Evolutionary conservation across 2,888 invertebrate genomes (phyloP).

Genomic region (Hipparchia semele): DNA sequence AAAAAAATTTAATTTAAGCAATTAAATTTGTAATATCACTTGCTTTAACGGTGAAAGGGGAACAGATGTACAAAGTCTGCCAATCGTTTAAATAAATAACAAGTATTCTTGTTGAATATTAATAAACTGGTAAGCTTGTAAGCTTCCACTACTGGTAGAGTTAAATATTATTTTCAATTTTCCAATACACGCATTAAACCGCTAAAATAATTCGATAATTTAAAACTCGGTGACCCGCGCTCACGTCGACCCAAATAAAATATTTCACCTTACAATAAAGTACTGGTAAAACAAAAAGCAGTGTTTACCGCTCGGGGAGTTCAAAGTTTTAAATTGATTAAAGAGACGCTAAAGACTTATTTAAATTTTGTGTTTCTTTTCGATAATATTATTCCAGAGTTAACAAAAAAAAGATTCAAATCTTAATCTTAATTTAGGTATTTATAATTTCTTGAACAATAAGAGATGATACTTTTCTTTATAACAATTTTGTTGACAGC

Average conservation of each 20-base stretch:
- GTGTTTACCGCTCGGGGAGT: constrained; percentile 6
- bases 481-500: too few relatives aligned
- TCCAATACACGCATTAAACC: constrained; percentile 13
- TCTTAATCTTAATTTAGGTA: too few relatives aligned
- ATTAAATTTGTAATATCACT: too few relatives aligned
- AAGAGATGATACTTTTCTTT: too few relatives aligned
- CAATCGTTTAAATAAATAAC: neutral
- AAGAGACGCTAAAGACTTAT: neutral
- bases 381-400: too few relatives aligned
- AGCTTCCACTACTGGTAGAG: neutral
- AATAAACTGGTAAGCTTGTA: neutral
- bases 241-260: constrained; percentile 27
- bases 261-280: constrained; percentile 15
- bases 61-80: too few relatives aligned
- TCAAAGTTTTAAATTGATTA: neutral
- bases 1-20: too few relatives aligned
- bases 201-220: constrained; percentile 30
- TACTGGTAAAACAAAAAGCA: neutral
- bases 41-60: too few relatives aligned
- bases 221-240: constrained; percentile 31
- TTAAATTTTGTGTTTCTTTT: neutral
- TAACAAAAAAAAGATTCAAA: too few relatives aligned
- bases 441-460: too few relatives aligned
- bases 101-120: neutral
- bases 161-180: constrained; percentile 15